phyloP scores from a whole-genome alignment of 1,140 invertebrate genomes.

The Coelopa frigida region DNA sequence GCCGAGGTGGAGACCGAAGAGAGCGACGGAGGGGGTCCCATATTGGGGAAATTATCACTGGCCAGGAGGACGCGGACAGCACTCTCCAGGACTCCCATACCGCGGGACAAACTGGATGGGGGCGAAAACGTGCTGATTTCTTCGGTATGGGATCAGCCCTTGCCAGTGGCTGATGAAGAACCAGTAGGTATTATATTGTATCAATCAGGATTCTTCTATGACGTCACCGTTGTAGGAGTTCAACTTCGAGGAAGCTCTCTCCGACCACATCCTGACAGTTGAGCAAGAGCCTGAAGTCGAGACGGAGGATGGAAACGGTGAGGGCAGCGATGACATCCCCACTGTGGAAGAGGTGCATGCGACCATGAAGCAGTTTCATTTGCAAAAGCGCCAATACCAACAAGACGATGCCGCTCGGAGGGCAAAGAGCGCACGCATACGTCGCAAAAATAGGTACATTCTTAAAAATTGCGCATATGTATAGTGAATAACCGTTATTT shows the following conservation, averaged over 20 bases:
- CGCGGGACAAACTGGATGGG: slow-evolving; percentile 28
- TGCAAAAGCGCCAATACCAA: slow-evolving; percentile 35
- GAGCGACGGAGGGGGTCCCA: slow-evolving; percentile 53
- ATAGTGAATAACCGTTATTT: not conserved
- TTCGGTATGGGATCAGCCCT: slow-evolving; percentile 31
- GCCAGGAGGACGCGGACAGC: slow-evolving; percentile 54
- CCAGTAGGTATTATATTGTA: slow-evolving; percentile 19
- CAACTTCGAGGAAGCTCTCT: slow-evolving; percentile 30
- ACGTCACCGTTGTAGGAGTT: slow-evolving; percentile 18
- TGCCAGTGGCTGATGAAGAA: slow-evolving; percentile 21
- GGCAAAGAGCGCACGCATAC: slow-evolving; percentile 34
- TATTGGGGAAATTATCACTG: slow-evolving; percentile 54
- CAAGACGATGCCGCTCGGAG: slow-evolving; percentile 36
- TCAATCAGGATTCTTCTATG: slow-evolving; percentile 1
- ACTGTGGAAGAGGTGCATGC: slow-evolving; percentile 40
- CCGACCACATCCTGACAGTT: slow-evolving; percentile 35
- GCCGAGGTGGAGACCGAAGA: slow-evolving; percentile 55
- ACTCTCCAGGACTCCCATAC: slow-evolving; percentile 43
- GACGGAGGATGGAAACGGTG: slow-evolving; percentile 31
- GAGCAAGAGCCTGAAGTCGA: slow-evolving; percentile 41
- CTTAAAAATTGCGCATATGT: slow-evolving; percentile 4
- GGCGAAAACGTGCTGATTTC: slow-evolving; percentile 18
- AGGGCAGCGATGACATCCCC: slow-evolving; percentile 27
- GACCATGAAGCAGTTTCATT: slow-evolving; percentile 41
- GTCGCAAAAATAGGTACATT: slow-evolving; percentile 37